Base-by-base conservation (phyloP, 2,113 vertebrate species). In the Willisornis vidua region DNA sequence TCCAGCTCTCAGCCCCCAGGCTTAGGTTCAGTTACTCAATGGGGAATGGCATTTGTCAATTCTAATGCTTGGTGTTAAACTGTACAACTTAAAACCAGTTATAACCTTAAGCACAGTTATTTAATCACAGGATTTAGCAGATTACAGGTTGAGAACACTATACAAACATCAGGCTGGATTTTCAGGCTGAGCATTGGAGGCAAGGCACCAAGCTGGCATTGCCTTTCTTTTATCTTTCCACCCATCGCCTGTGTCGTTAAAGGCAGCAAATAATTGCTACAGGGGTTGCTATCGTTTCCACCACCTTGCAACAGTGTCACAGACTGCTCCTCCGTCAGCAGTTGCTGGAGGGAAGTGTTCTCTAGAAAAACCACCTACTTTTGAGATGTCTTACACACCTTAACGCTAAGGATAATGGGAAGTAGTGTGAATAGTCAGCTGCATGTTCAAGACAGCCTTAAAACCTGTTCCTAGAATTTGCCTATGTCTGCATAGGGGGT, bases 31-130 rank as follows among this genome's bases (percentile, higher is more conserved):
- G 82, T 90, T 87, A 33, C 70, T 94, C 83, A 66, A 23, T 5
- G 26, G 45, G 19, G 57, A 95, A 88, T 41, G 48, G 43, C 3
- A 7, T 89, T 90, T 90, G 90, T 86, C 80, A 92, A 61, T 84
- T 86, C 48, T 68, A 93, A 78, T 1, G 5, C 29, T 77, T 4
- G 1, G 10, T 74, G 59, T 76, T 93, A 67, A 90, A 88, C 83
- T 59, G 41, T 82, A 68, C 61, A 46, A 67, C 67, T 85, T 76
- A 81, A 94, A 95, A 84, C 12, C 68, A 93, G 86, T 87, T 93
- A 90, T 95, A 94, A 92, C 91, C 95, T 89, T 92, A 72, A 97
- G 89, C 79, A 90, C 63, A 84, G 91, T 85, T 92, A 91, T 90
- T 96, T 94, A 90, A 95, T 92, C 9, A 0, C 26, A 48, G 83